Base-by-base conservation (phyloP, 2,113 vertebrate genomes). In the Poeciliopsis turrubarensis region DNA sequence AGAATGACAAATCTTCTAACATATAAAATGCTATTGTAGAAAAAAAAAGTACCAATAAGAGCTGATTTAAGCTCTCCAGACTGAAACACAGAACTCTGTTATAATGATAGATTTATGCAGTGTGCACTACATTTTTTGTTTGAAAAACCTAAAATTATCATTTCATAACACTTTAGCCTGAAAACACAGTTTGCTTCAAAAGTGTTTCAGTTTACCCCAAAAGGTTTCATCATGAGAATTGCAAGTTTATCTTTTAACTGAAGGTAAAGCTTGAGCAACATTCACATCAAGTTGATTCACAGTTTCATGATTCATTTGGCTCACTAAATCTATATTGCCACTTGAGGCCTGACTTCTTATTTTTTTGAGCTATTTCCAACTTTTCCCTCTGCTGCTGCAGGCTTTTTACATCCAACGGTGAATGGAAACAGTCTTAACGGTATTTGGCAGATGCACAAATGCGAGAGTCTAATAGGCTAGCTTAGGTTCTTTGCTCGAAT, bases 291-390 rank as follows among this genome's bases (percentile, higher is more conserved):
- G 13, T 32, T 51, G 30, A 5, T 69, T 57, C 44, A 61, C n/a
- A 41, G 39, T n/a, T 31, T 61, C 65, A 61, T 67, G 37, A 68
- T 31, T 68, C 30, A 29, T 68, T 68, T 60, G 27, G 41, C 51
- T 51, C 30, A 69, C 27, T 69, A 32, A 31, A 17, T 32, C 29
- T 57, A 14, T 12, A 5, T 69, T 30, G 12, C 66, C 51, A 29
- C 3, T 25, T 54, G 6, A 32, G 44, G 44, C 17, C 44, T 19
- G 19, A n/a, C 6, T 26, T 54, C 14, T 60, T 34, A 9, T 22
- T 70, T 5, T n/a, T 67, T 26, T 57, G 51, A 57, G 25, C 25
- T n/a, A 57, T 60, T 60, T 66, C 65, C 11, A 19, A 44, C 31
- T 37, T 3, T 68, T 15, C 31, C 31, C 41, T 60, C 26, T 66